Base-by-base conservation (phyloP, 2,888 invertebrate genomes). In the Caradrina kadenii region DNA sequence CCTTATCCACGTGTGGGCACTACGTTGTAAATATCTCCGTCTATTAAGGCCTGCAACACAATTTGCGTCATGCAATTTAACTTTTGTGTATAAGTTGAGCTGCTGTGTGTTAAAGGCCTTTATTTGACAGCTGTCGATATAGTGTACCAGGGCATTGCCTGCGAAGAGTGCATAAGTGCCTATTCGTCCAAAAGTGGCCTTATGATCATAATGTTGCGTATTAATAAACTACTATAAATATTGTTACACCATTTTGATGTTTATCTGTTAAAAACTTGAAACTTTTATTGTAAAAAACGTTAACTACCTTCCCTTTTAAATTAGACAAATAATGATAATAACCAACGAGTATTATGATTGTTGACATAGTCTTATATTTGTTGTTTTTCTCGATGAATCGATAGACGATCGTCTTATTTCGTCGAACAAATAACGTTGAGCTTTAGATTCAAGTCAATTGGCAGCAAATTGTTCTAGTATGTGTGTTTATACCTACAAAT, bases 101-200 rank as follows among this genome's bases (percentile, higher is more conserved):
- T 21, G 4, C 11, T 21, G 48, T 48, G n/a, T 65, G 55, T 39
- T 49, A 13, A 5, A 66, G 17, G 15, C 39, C n/a, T 50, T 0
- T 45, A 8, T 31, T 17, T 59, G 13, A 59, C 59, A 45, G 17
- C 13, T 21, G 13, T n/a, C 7, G 11, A 0, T 8, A 45, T 35
- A 39, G 17, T 55, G 31, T 31, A 52, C 42, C 15, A 3, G 21
- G 11, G 8, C 3, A 17, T 19, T 19, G 13, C 11, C 21, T 52
- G 17, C 0, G n/a, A 58, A 52, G 45, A 59, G n/a, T 17, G 1
- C 13, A 35, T 26, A 55, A 2, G 21, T 42, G 21, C n/a, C 3
- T 49, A 19, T 35, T 54, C n/a, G 22, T 54, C 2, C n/a, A 50
- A 45, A 59, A 42, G 54, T 49, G 22, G 35, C 45, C 45, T 50